Evolutionary conservation across 2,888 invertebrate species (phyloP).

Genomic region (Tetranychus truncatus): DNA sequence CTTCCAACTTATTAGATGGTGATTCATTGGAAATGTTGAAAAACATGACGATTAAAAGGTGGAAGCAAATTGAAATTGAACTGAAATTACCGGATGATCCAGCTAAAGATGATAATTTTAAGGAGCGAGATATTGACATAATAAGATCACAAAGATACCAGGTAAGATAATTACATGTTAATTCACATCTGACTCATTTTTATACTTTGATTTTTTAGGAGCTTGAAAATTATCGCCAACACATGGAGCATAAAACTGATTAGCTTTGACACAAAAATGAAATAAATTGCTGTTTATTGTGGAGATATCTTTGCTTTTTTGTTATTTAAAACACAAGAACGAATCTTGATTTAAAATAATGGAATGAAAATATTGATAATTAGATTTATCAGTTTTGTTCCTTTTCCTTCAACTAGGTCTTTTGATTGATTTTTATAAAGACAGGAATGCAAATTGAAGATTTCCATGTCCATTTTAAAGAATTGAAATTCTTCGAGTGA

Average conservation of each 20-base stretch:
- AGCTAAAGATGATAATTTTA: slow-evolving; percentile 46
- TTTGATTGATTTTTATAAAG: no score
- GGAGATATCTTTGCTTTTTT: no score
- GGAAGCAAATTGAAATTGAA: slow-evolving; percentile 37
- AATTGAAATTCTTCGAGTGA: no score
- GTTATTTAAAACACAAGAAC: no score
- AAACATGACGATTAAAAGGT: slow-evolving; percentile 36
- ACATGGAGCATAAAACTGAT: not conserved
- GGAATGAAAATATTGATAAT: no score
- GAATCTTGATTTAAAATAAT: no score
- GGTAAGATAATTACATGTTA: not conserved
- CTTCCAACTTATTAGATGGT: slow-evolving; percentile 44
- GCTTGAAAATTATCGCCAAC: not conserved
- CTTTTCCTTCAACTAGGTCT: no score
- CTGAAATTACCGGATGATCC: slow-evolving; percentile 42
- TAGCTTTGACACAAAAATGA: not conserved
- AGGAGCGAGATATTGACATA: slow-evolving; percentile 48
- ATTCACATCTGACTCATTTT: not conserved
- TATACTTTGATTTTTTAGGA: not conserved
- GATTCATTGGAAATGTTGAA: slow-evolving; percentile 37
- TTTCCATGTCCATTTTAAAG: no score
- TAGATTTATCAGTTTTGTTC: no score
- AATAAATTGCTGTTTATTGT: no score
- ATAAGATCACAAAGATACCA: slow-evolving; percentile 46
- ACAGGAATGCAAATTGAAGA: no score